phyloP scores from a whole-genome alignment of 64 coral and sea anemone genomes.

The Acropora tenuis region DNA sequence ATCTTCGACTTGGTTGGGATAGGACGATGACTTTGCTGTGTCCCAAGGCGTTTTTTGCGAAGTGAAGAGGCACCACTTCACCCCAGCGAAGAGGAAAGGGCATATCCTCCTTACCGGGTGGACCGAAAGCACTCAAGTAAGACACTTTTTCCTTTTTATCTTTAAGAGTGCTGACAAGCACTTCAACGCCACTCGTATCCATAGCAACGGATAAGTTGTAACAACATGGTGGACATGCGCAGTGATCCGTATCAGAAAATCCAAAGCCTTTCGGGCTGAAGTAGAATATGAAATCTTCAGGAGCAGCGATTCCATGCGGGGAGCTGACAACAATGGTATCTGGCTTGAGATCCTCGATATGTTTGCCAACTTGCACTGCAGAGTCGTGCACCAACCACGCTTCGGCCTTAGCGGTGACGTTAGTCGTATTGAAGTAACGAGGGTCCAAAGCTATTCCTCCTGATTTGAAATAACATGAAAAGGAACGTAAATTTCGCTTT shows the following conservation, averaged over 20 bases:
- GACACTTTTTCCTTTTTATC: conserved; percentile 46
- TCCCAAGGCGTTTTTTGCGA: conserved; percentile 49
- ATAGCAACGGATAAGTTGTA: conserved; percentile 76
- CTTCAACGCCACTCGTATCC: conserved; percentile 54
- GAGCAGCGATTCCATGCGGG: conserved; percentile 71
- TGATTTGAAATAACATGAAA: neutral
- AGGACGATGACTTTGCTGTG: conserved; percentile 63
- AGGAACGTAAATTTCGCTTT: too few relatives aligned
- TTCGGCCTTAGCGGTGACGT: conserved; percentile 69
- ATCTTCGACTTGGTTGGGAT: conserved; percentile 89
- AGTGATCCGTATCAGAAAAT: conserved; percentile 72
- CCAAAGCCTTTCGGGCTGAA: conserved; percentile 72
- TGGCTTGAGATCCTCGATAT: conserved; percentile 66
- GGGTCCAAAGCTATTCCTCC: conserved; percentile 82
- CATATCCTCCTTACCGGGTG: conserved; percentile 74
- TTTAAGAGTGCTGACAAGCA: conserved; percentile 70
- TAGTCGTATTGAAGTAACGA: conserved; percentile 81
- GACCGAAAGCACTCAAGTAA: conserved; percentile 75
- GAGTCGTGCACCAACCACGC: conserved; percentile 76
- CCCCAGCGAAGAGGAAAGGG: conserved; percentile 85
- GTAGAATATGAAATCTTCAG: conserved; percentile 85
- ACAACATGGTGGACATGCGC: conserved; percentile 80
- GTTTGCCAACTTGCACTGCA: conserved; percentile 68
- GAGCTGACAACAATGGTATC: conserved; percentile 80
- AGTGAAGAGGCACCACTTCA: conserved; percentile 68